Evolutionary conservation across 2,113 vertebrate species (phyloP).

Genomic region (Junco hyemalis): DNA sequence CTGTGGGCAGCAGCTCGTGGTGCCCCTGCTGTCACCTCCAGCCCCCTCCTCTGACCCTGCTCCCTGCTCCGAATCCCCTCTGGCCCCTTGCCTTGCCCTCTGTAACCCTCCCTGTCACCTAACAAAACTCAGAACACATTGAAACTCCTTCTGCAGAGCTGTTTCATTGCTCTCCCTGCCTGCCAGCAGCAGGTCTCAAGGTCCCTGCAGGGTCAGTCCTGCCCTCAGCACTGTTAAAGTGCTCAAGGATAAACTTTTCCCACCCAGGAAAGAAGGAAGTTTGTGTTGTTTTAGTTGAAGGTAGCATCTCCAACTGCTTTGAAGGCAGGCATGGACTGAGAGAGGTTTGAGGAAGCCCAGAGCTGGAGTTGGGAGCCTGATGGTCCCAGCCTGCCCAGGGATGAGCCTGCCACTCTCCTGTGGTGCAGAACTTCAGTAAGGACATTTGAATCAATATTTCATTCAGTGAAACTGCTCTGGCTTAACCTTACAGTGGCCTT

Average conservation of each 20-base stretch:
- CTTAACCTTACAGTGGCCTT: constrained; percentile 34
- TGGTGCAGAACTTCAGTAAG: background rate
- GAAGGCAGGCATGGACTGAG: background rate
- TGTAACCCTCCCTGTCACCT: background rate
- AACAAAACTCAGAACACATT: background rate
- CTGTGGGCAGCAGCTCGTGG: background rate
- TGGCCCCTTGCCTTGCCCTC: background rate
- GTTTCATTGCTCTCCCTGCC: background rate
- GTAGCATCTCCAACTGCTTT: background rate
- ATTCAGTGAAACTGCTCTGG: background rate
- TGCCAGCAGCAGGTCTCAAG: background rate
- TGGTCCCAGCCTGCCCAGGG: background rate
- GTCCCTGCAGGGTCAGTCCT: background rate
- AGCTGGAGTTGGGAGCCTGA: background rate
- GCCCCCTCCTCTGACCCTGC: background rate
- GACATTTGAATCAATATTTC: background rate
- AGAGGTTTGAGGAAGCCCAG: background rate
- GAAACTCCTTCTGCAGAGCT: background rate
- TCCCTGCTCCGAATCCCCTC: background rate
- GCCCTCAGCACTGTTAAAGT: background rate
- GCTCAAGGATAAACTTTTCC: background rate
- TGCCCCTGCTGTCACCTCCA: background rate
- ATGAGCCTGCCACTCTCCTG: background rate
- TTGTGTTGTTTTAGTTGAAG: background rate
- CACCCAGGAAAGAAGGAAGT: background rate